phyloP scores from a whole-genome alignment of 2,888 invertebrate species.

The Icerya purchasi region DNA sequence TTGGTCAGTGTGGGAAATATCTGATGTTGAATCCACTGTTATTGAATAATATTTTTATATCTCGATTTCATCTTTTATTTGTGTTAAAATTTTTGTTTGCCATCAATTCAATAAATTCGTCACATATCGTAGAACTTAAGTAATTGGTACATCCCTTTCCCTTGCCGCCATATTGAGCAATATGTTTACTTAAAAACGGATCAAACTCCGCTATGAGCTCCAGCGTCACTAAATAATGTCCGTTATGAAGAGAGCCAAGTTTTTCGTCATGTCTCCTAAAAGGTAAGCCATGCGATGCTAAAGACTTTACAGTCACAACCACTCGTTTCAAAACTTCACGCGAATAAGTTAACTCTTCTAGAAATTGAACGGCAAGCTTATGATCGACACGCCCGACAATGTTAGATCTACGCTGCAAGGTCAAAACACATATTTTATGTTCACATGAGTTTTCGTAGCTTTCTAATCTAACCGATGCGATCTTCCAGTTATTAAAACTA shows the following conservation, averaged over 20 bases:
- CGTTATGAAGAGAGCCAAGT: conserved; percentile 9
- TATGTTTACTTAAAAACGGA: conserved; percentile 10
- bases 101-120: conserved; percentile 10
- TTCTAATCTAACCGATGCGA: too few species aligned
- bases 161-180: conserved; percentile 5
- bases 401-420: too few species aligned
- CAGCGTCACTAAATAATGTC: conserved; percentile 10
- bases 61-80: conserved; percentile 6
- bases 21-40: conserved; percentile 10
- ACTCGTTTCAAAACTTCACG: conserved; percentile 4
- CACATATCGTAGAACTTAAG: conserved; percentile 7
- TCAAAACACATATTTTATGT: too few species aligned
- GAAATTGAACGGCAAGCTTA: conserved; percentile 3
- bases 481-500: too few species aligned
- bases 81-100: conserved; percentile 4
- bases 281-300: conserved; percentile 4
- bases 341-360: conserved; percentile 9
- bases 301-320: conserved; percentile 8
- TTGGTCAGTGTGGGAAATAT: conserved; percentile 17
- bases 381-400: too few species aligned
- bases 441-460: too few species aligned
- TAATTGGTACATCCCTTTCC: conserved; percentile 6
- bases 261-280: conserved; percentile 10
- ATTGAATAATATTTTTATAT: conserved; percentile 11
- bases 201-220: conserved; percentile 10